Percentiles rank a stretch among this genome's conserved stretches.
These are phyloP conservation scores for Esox lucius DNA, from an alignment of 2,797 vertebrate species.

Conservation along the genomic window DNA sequence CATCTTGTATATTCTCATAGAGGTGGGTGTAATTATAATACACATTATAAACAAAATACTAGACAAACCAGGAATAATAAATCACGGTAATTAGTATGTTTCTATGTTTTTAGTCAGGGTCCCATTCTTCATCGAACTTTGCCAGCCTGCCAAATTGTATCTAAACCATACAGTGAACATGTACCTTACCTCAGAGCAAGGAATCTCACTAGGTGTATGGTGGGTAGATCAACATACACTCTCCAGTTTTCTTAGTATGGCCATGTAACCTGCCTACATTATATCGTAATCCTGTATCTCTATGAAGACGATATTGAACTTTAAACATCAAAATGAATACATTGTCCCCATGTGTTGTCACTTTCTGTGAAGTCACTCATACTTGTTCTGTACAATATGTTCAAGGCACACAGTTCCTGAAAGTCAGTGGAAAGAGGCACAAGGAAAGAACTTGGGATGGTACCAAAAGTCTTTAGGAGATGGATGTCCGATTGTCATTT, in stretches of 20 bases:
- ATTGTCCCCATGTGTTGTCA: background rate
- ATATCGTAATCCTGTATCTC: background rate
- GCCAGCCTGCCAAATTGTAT: conserved; percentile 71
- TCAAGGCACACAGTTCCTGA: conserved; percentile 82
- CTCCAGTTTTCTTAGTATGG: background rate
- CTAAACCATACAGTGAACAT: conserved; percentile 85
- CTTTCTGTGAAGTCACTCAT: too few relatives aligned
- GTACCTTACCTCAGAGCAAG: conserved; percentile 78
- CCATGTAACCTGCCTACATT: background rate
- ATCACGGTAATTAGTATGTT: background rate
- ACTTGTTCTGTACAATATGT: conserved; percentile 27
- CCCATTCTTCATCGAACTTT: conserved; percentile 77
- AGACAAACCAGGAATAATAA: background rate
- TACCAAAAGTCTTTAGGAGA: conserved; percentile 77
- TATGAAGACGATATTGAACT: background rate
- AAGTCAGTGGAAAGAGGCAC: conserved; percentile 72
- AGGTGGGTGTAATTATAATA: conserved; percentile 48
- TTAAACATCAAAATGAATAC: background rate
- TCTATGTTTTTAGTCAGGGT: conserved; percentile 61
- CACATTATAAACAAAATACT: background rate
- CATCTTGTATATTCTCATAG: conserved; percentile 58
- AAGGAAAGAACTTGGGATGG: conserved; percentile 78
- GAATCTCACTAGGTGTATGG: conserved; percentile 82
- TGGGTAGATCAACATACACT: conserved; percentile 59
- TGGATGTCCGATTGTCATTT: conserved; percentile 81